Evolutionary conservation across 2,113 vertebrate species (phyloP).

Genomic region (Natator depressus): DNA sequence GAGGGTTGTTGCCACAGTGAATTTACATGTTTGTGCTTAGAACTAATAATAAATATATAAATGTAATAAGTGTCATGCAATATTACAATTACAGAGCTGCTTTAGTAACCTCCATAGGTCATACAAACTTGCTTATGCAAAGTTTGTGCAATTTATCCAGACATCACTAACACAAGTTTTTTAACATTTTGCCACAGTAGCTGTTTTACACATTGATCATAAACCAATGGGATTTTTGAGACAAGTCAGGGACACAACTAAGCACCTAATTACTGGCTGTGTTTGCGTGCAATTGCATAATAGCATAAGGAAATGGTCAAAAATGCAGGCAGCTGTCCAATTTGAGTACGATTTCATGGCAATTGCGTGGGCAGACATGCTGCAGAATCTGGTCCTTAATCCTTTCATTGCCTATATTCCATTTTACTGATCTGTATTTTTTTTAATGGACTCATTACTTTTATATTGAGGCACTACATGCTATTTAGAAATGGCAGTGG

Average conservation of each 20-base stretch:
- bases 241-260: no score
- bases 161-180: no score
- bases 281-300: no score
- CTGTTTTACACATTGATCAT: no score
- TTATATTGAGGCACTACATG: background rate
- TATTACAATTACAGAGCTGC: background rate
- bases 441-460: background rate
- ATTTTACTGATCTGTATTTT: background rate
- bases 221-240: no score
- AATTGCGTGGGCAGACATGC: background rate
- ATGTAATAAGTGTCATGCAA: background rate
- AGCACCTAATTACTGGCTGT: no score
- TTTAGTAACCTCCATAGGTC: background rate
- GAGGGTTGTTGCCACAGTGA: background rate
- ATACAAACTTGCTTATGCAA: background rate
- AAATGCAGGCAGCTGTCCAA: no score
- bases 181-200: no score
- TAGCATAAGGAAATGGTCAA: no score
- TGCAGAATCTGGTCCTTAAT: background rate
- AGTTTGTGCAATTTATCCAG: no score
- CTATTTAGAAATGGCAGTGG: background rate
- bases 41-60: background rate
- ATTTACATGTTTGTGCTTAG: background rate
- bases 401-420: background rate
- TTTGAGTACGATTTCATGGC: no score